A percentile compares a stretch with the other conserved stretches of the same genome.
These are phyloP conservation scores for Cheilosia scutellata DNA, from an alignment of 2,888 invertebrate species.

Conservation along the genomic window DNA sequence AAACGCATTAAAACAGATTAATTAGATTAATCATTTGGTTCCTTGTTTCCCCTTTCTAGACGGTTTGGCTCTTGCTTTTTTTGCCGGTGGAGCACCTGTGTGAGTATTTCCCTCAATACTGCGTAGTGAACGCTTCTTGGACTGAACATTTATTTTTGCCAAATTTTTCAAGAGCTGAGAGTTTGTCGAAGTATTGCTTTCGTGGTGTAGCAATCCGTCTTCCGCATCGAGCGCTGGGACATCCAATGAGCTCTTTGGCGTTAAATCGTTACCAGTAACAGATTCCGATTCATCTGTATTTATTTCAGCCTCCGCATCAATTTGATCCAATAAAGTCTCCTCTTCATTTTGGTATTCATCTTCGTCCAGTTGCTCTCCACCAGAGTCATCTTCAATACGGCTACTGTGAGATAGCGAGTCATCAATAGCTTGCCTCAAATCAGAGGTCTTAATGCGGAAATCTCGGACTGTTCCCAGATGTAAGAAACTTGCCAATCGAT, in stretches of 20 bases:
- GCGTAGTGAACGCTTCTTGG: slow-evolving; percentile 77
- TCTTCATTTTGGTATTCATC: slow-evolving; percentile 71
- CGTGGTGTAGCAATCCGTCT: slow-evolving; percentile 76
- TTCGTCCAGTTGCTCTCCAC: slow-evolving; percentile 37
- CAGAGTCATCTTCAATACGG: slow-evolving; percentile 77
- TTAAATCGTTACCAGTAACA: neutral
- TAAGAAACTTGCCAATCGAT: slow-evolving; percentile 85
- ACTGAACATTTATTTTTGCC: slow-evolving; percentile 79
- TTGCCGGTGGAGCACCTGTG: slow-evolving; percentile 73
- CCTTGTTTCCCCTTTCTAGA: slow-evolving; percentile 22
- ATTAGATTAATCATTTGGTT: neutral
- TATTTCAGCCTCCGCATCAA: slow-evolving; percentile 72
- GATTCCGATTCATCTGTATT: neutral
- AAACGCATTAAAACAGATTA: neutral
- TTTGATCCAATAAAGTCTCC: slow-evolving; percentile 76
- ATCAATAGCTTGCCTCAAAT: slow-evolving; percentile 85
- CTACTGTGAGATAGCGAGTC: slow-evolving; percentile 81
- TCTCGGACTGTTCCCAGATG: slow-evolving; percentile 87
- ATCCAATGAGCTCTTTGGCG: slow-evolving; percentile 27
- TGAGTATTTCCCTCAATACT: slow-evolving; percentile 73
- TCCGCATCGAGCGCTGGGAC: slow-evolving; percentile 63
- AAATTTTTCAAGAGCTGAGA: slow-evolving; percentile 79
- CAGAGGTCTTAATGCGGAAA: slow-evolving; percentile 86
- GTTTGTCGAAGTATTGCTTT: slow-evolving; percentile 76
- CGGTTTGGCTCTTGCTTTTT: slow-evolving; percentile 74